A percentile compares a stretch with the other conserved stretches of the same genome.
Evolutionary conservation across 1,140 invertebrate genomes (phyloP).

Genomic region (Triops cancriformis): DNA sequence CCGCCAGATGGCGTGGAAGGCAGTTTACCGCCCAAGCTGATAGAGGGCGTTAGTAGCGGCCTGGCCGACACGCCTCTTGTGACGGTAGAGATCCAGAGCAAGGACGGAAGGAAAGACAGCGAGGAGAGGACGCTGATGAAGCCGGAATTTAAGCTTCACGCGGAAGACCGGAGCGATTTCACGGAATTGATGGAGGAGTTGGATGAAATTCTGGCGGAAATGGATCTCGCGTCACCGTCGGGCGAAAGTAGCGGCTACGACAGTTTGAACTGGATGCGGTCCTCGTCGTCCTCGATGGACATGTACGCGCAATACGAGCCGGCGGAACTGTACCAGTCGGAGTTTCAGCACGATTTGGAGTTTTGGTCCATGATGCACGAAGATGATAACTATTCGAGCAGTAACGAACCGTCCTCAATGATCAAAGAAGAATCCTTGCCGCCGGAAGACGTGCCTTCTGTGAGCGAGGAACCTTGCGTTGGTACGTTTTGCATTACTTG

Average conservation of each 20-base stretch:
- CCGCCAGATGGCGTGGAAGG: too few species aligned
- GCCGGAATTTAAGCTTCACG: background rate
- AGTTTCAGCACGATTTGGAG: slow-evolving; percentile 26
- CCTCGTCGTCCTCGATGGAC: background rate
- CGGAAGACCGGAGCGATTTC: background rate
- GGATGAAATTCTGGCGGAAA: slow-evolving; percentile 17
- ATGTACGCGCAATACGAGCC: background rate
- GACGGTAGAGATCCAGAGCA: too few species aligned
- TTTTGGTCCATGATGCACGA: slow-evolving; percentile 28
- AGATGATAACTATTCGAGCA: slow-evolving; percentile 16
- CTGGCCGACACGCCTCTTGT: too few species aligned
- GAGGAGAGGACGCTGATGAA: slow-evolving; percentile 26
- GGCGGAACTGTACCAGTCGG: background rate
- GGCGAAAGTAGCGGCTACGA: slow-evolving; percentile 77
- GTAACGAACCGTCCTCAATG: background rate
- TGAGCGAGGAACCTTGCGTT: background rate
- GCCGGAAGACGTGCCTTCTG: background rate
- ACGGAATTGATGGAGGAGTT: slow-evolving; percentile 20
- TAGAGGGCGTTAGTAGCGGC: too few species aligned
- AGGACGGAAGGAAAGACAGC: slow-evolving; percentile 29
- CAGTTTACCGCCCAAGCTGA: too few species aligned
- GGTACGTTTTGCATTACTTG: background rate
- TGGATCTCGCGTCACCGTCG: slow-evolving; percentile 54
- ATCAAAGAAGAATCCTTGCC: background rate
- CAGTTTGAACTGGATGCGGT: slow-evolving; percentile 46